Evolutionary conservation across 2,888 invertebrate genomes (phyloP).

Genomic region (Sphaerophoria taeniata): DNA sequence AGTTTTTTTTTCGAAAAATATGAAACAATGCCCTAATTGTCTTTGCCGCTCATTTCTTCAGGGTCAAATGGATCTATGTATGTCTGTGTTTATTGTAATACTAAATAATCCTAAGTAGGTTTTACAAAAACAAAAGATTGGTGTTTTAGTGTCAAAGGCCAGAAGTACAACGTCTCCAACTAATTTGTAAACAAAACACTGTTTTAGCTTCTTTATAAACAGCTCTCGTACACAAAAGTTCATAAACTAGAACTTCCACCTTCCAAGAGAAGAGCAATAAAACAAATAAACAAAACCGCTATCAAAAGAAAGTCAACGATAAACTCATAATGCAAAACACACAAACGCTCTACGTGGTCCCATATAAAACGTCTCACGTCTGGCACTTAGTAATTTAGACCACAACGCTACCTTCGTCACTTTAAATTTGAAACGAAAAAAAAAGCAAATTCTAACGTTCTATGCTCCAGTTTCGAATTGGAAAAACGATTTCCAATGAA

Average conservation of each 20-base stretch:
- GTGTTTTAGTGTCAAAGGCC: slow-evolving; percentile 39
- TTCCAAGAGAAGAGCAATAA: slow-evolving; percentile 1
- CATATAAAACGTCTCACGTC: slow-evolving; percentile 55
- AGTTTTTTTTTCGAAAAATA: no score
- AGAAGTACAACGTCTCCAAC: slow-evolving; percentile 1
- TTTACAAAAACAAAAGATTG: no score
- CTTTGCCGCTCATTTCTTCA: neutral
- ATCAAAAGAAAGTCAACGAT: slow-evolving; percentile 53
- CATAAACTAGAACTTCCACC: slow-evolving; percentile 43
- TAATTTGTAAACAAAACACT: neutral
- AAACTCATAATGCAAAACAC: slow-evolving; percentile 38
- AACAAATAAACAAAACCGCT: neutral
- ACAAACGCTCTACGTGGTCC: slow-evolving; percentile 26
- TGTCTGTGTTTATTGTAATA: neutral
- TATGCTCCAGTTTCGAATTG: slow-evolving; percentile 57
- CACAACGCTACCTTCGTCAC: slow-evolving; percentile 18
- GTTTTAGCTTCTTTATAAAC: neutral
- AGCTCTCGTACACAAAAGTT: slow-evolving; percentile 34
- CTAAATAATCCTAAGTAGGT: no score
- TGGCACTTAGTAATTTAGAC: slow-evolving; percentile 33
- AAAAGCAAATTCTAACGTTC: neutral
- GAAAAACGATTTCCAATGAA: slow-evolving; percentile 65
- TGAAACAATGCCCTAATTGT: no score
- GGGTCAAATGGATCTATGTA: neutral
- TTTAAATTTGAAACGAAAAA: slow-evolving; percentile 14